Evolutionary conservation across 2,113 vertebrate genomes (phyloP).

Genomic region (Anoura caudifer): DNA sequence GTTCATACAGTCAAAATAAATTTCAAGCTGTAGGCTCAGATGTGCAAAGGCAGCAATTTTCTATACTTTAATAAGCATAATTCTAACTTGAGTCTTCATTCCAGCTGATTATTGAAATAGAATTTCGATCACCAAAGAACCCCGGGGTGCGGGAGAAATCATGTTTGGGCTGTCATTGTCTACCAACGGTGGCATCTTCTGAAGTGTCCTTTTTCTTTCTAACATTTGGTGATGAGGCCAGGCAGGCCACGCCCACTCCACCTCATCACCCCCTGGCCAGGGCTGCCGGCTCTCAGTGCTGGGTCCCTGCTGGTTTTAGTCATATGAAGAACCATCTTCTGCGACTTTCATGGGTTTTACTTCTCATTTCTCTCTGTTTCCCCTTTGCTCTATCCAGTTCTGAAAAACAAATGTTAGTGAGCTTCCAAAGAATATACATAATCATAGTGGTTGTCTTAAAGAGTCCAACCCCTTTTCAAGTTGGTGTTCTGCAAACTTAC

Average conservation of each 20-base stretch:
- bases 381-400: not conserved
- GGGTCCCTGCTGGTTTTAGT: not conserved
- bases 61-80: not conserved
- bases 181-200: not conserved
- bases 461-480: not conserved
- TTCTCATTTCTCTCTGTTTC: not conserved
- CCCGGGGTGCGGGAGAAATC: fast-evolving
- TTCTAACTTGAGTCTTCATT: not conserved
- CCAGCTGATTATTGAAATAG: not conserved
- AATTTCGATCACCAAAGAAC: not conserved
- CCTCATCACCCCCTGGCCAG: not conserved
- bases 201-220: not conserved
- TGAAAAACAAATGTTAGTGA: not conserved
- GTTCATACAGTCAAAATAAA: constrained; percentile 41
- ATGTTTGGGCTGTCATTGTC: not conserved
- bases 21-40: not conserved
- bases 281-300: not conserved
- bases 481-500: not conserved
- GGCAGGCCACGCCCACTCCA: no score
- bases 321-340: not conserved
- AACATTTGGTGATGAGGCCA: not conserved
- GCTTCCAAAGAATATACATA: not conserved
- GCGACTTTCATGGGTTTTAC: not conserved
- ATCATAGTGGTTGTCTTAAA: not conserved
- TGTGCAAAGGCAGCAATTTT: not conserved